Evolutionary conservation across 2,888 invertebrate genomes (phyloP), one percentile per base, ranked within the genome.

Genomic region (Caenorhabditis parvicauda): DNA sequence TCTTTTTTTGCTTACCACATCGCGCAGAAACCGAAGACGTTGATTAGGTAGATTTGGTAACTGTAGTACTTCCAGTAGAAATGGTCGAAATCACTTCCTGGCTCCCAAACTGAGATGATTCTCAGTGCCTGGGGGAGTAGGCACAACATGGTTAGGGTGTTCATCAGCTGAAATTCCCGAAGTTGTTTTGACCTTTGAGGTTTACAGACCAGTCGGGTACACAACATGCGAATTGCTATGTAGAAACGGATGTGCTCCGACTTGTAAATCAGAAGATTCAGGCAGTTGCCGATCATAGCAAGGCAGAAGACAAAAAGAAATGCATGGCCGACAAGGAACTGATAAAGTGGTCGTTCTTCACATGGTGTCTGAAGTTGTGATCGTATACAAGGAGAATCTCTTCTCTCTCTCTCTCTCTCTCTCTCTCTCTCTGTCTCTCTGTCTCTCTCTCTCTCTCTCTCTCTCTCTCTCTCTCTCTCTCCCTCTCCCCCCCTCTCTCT

Each of bases 181-280:
- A 12, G 17, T 39, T 24, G 2, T 7, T 32, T 12, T 32, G n/a
- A 32, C n/a, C n/a, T n/a, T 32, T 37, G 22, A 19, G 38, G 17
- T 9, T 37, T 54, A 45, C 65, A 37, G 32, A 76, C 72, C 67
- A 77, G 52, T 59, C 74, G 54, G 17, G 75, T 77, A 48, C 77
- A 77, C 9, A 77, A 55, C 77, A 77, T 77, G n/a, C 74, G 56
- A 44, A 77, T 78, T 1, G 77, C 77, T 28, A 77, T 67, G 58
- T 72, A 77, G 58, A 71, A 77, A 5, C 72, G 69, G 51, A 76
- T 77, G 42, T 77, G 76, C 45, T 78, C 76, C 21, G 76, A 74
- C 45, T 72, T 75, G 63, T 77, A 77, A 45, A 77, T 71, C 45
- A 78, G 43, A 37, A 77, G 53, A 47, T 77, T 77, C 29, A 78